Percentiles rank a stretch among this genome's conserved stretches.
Evolutionary conservation across 2,113 vertebrate species (phyloP).

Genomic region (Columba livia): DNA sequence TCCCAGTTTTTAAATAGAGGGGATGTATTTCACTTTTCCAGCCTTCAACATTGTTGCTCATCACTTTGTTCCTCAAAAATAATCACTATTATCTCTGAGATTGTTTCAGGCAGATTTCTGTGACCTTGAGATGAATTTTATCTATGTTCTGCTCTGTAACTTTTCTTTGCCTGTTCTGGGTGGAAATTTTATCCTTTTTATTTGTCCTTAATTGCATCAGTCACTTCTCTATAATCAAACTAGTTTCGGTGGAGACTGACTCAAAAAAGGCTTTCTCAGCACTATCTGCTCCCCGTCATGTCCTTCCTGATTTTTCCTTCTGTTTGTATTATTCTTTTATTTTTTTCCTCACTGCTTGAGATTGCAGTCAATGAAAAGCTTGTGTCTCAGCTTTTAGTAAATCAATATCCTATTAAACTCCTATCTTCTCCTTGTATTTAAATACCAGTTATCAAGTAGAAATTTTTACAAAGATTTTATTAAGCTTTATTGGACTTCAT

Average conservation of each 20-base stretch:
- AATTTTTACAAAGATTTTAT: background rate
- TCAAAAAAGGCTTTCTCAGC: background rate
- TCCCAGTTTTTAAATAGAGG: accelerated
- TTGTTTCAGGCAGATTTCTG: background rate
- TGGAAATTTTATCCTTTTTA: background rate
- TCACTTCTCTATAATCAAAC: background rate
- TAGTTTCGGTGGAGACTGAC: background rate
- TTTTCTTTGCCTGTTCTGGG: background rate
- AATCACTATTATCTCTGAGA: background rate
- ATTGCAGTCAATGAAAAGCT: background rate
- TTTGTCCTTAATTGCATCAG: background rate
- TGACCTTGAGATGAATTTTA: background rate
- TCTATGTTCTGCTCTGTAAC: background rate
- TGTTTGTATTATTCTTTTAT: background rate
- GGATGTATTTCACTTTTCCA: background rate
- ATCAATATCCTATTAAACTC: background rate
- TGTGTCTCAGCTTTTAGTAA: background rate
- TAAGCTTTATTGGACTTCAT: background rate
- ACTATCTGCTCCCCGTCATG: background rate
- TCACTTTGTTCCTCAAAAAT: background rate
- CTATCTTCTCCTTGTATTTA: background rate
- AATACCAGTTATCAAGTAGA: background rate
- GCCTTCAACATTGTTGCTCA: background rate
- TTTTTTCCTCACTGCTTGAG: background rate
- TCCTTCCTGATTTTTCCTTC: background rate